Conservation (phyloP, 2,113 vertebrate genomes). For the Cynoglossus semilaevis region DNA sequence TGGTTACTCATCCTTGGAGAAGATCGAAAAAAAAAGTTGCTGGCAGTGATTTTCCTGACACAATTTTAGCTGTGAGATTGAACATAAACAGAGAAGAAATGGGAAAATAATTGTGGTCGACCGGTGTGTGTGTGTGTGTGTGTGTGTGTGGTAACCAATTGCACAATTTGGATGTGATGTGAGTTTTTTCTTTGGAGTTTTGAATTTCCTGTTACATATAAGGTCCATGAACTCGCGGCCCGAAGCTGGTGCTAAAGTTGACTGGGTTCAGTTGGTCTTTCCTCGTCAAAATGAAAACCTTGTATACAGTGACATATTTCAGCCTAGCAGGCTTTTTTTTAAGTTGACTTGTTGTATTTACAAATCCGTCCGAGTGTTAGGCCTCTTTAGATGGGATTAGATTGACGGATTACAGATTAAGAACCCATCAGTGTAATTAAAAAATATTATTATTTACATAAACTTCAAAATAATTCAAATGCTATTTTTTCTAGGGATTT, state of each 20-base stretch:
- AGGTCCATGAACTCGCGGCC: conserved; percentile 45
- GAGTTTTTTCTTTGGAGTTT: conserved; percentile 66
- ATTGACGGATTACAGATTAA: too few relatives aligned
- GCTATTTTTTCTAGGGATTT: not conserved
- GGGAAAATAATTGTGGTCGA: conserved; percentile 66
- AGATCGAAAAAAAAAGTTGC: conserved; percentile 55
- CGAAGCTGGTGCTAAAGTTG: conserved; percentile 27
- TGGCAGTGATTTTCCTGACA: conserved; percentile 57
- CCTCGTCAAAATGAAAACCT: conserved; percentile 28
- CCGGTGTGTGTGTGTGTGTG: conserved; percentile 30
- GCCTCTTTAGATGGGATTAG: too few relatives aligned
- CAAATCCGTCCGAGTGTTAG: too few relatives aligned
- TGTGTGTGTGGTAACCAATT: conserved; percentile 46
- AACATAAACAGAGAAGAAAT: conserved; percentile 70
- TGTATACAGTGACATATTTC: conserved; percentile 24
- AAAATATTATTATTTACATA: too few relatives aligned
- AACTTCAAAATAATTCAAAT: too few relatives aligned
- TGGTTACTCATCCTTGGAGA: conserved; percentile 40
- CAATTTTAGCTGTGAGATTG: conserved; percentile 59
- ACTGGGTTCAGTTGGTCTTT: conserved; percentile 21
- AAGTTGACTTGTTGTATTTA: too few relatives aligned
- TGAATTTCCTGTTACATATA: conserved; percentile 61
- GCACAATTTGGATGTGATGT: conserved; percentile 51
- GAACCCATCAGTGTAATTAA: too few relatives aligned
- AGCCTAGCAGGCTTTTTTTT: conserved; percentile 20